phyloP scores from a whole-genome alignment of 2,797 vertebrate genomes.

The Anableps anableps region DNA sequence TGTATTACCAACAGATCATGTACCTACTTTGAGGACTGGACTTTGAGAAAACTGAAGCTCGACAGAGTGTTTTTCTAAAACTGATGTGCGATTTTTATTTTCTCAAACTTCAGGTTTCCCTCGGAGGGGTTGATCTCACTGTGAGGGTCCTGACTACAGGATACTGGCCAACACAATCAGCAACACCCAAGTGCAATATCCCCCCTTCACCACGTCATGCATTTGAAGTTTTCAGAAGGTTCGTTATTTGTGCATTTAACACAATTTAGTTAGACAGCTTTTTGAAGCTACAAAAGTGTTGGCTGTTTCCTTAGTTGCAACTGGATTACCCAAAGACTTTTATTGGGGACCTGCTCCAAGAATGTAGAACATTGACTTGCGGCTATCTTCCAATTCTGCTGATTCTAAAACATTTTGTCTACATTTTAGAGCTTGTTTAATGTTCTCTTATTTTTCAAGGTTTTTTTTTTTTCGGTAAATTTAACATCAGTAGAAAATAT shows the following conservation, averaged over 20 bases:
- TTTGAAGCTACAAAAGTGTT: background rate
- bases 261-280: background rate
- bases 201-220: constrained; percentile 96
- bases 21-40: background rate
- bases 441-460: background rate
- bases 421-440: background rate
- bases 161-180: constrained; percentile 99
- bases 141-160: constrained; percentile 97
- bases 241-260: constrained; percentile 9
- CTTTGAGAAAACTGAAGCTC: too few species aligned
- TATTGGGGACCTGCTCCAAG: background rate
- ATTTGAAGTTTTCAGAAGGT: constrained; percentile 99
- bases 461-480: background rate
- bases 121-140: constrained; percentile 97
- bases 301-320: background rate
- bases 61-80: background rate
- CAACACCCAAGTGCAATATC: constrained; percentile 99
- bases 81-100: constrained; percentile 4
- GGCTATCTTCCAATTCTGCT: background rate
- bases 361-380: background rate
- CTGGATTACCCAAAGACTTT: too few species aligned
- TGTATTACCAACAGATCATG: too few species aligned
- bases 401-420: background rate
- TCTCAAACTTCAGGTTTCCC: constrained; percentile 84
- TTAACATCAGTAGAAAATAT: too few species aligned